These are phyloP conservation scores for Drosophila parvula DNA, from an alignment of 1,140 invertebrate genomes.

Conservation along the genomic window DNA sequence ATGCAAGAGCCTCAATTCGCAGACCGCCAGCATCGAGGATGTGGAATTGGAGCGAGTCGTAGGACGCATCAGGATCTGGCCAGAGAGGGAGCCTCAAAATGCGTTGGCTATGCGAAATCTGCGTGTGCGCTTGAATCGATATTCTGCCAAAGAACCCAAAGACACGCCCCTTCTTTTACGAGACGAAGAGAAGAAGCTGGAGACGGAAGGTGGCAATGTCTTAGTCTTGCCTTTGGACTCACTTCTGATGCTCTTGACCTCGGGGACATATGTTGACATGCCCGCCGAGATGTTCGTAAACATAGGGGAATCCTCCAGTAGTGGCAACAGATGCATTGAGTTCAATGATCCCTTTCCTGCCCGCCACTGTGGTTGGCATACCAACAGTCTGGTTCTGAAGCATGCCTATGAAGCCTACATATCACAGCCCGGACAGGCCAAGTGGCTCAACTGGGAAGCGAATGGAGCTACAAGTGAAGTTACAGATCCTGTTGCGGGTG, in stretches of 20 bases:
- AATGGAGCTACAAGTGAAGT: slow-evolving; percentile 8
- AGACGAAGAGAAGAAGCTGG: slow-evolving; percentile 11
- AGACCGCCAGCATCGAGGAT: slow-evolving; percentile 40
- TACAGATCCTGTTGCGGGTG: background rate
- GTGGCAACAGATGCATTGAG: slow-evolving; percentile 45
- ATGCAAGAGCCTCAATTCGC: slow-evolving; percentile 47
- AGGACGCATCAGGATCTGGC: slow-evolving; percentile 47
- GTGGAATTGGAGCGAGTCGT: slow-evolving; percentile 34
- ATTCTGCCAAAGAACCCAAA: background rate
- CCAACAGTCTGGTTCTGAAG: slow-evolving; percentile 44
- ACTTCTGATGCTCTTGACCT: slow-evolving; percentile 59
- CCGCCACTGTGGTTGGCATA: slow-evolving; percentile 69
- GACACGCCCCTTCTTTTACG: background rate
- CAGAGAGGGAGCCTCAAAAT: slow-evolving; percentile 1
- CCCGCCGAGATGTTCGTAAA: slow-evolving; percentile 61
- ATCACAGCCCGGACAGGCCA: slow-evolving; percentile 25
- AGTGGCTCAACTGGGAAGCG: slow-evolving; percentile 41
- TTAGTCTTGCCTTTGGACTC: slow-evolving; percentile 65
- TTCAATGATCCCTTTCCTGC: slow-evolving; percentile 64
- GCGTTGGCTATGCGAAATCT: slow-evolving; percentile 28
- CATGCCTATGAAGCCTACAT: slow-evolving; percentile 44
- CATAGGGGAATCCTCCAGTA: slow-evolving; percentile 23
- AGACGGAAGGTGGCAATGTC: slow-evolving; percentile 18
- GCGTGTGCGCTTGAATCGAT: slow-evolving; percentile 51
- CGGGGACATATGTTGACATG: slow-evolving; percentile 60